A percentile compares a stretch with the other conserved stretches of the same genome.
Evolutionary conservation across 2,113 vertebrate species (phyloP).

Genomic region (Zosterops hypoxanthus): DNA sequence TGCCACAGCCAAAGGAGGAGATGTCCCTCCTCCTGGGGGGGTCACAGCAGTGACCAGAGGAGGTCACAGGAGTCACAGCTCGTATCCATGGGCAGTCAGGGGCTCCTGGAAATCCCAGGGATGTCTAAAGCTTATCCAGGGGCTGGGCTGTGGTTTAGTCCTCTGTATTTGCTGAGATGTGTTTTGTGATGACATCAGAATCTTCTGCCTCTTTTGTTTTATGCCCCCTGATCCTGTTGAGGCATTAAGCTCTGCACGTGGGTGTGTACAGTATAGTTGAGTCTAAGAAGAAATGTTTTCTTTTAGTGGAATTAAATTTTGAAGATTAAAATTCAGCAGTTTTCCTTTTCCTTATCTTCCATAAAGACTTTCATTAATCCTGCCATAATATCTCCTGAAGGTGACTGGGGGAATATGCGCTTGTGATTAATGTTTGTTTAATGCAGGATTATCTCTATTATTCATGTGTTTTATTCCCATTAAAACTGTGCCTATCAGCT

Average conservation of each 20-base stretch:
- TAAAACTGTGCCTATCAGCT: constrained; percentile 57
- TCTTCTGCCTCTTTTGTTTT: background rate
- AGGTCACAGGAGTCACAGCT: background rate
- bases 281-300: constrained; percentile 19
- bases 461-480: constrained; percentile 68
- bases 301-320: constrained; percentile 48
- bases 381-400: constrained; percentile 52
- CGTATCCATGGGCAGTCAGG: background rate
- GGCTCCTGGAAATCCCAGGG: background rate
- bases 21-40: background rate
- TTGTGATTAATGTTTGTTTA: constrained; percentile 75
- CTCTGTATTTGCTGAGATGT: background rate
- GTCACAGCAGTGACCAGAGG: background rate
- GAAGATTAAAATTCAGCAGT: constrained; percentile 68
- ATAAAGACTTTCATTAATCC: constrained; percentile 67
- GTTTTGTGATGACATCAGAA: background rate
- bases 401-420: constrained; percentile 41
- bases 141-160: background rate
- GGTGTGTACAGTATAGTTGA: background rate
- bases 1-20: background rate
- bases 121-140: background rate
- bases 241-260: constrained; percentile 24
- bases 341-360: constrained; percentile 54
- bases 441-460: constrained; percentile 64
- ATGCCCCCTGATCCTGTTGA: constrained; percentile 3